Conservation (phyloP, 2,113 vertebrate species). For the Forbesichthys papilliferus region DNA sequence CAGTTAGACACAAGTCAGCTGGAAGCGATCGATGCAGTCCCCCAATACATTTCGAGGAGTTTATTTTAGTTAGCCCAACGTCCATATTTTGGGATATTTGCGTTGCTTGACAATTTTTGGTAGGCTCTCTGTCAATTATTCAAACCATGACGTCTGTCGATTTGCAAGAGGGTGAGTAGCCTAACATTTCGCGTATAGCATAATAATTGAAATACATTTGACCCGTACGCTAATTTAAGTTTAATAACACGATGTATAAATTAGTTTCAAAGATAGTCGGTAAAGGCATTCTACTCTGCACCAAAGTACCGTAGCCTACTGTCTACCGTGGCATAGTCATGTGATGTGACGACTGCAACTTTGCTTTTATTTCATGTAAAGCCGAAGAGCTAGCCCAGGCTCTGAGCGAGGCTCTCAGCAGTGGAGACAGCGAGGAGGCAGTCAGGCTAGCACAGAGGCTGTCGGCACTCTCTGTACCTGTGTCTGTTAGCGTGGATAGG, state of each 20-base stretch:
- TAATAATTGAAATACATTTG: no score
- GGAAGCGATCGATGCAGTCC: neutral
- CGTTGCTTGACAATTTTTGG: neutral
- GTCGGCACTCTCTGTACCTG: constrained; percentile 63
- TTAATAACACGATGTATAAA: neutral
- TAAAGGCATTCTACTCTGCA: no score
- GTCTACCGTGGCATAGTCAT: no score
- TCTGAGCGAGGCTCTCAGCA: constrained; percentile 77
- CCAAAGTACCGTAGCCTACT: no score
- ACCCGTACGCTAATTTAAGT: neutral
- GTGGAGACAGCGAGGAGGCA: constrained; percentile 73
- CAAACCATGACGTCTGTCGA: constrained; percentile 36
- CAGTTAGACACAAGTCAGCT: no score
- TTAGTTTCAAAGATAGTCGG: no score
- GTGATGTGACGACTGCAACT: neutral
- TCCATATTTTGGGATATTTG: neutral
- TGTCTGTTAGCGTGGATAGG: constrained; percentile 68
- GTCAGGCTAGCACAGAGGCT: constrained; percentile 67
- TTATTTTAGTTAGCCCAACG: neutral
- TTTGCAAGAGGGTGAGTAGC: constrained; percentile 48
- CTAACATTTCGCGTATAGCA: no score
- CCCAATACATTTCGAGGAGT: neutral
- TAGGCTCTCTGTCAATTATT: constrained; percentile 14
- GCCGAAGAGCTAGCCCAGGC: constrained; percentile 76
- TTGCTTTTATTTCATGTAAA: constrained; percentile 38